Conservation (phyloP, 2,797 vertebrate genomes). For the Emys orbicularis region DNA sequence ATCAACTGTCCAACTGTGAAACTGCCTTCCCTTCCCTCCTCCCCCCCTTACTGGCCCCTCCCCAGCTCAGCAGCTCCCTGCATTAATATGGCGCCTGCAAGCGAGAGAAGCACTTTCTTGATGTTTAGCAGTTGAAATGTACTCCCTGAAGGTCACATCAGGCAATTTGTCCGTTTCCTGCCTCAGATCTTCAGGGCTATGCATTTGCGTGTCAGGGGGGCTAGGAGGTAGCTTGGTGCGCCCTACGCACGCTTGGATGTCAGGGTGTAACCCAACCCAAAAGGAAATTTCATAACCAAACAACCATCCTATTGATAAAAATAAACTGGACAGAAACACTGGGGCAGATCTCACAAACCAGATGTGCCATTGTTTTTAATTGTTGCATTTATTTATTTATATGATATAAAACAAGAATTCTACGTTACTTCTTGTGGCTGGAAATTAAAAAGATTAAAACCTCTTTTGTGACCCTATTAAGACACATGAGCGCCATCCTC, state of each 20-base stretch:
- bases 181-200: neutral
- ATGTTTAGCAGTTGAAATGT: constrained; percentile 22
- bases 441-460: constrained; percentile 42
- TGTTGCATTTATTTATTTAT: neutral
- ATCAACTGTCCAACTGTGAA: neutral
- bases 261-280: constrained; percentile 24
- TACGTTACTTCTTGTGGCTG: neutral
- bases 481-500: neutral
- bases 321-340: neutral
- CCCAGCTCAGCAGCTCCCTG: neutral
- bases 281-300: neutral
- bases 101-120: constrained; percentile 11
- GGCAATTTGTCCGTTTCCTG: constrained; percentile 29
- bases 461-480: constrained; percentile 18
- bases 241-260: neutral
- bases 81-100: constrained; percentile 52
- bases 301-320: neutral
- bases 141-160: constrained; percentile 49
- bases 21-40: neutral
- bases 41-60: neutral
- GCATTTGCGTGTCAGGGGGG: neutral
- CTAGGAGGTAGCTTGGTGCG: neutral
- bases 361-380: neutral
- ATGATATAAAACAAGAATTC: neutral
- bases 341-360: neutral